These are phyloP conservation scores for Monoplex corrugatus DNA, from an alignment of 2,888 invertebrate genomes.

Conservation along the genomic window DNA sequence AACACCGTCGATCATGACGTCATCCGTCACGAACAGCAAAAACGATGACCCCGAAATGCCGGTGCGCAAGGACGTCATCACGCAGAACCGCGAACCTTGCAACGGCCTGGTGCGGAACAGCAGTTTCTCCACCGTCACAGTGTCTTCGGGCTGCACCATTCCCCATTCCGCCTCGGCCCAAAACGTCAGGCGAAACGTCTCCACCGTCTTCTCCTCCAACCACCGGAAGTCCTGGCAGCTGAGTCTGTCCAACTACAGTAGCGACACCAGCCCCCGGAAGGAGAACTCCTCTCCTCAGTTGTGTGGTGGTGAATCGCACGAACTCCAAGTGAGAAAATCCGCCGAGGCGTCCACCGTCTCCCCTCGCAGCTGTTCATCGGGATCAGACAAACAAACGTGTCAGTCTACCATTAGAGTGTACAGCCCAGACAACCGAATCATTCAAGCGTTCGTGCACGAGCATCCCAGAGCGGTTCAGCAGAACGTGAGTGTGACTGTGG, in stretches of 20 bases:
- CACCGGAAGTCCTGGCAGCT: constrained; percentile 32
- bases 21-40: background rate
- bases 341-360: background rate
- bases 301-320: background rate
- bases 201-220: constrained; percentile 45
- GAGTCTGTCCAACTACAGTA: constrained; percentile 47
- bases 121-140: constrained; percentile 7
- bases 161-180: background rate
- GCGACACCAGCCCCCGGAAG: background rate
- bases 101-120: constrained; percentile 3
- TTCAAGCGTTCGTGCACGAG: background rate
- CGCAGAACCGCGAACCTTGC: background rate
- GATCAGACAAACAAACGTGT: background rate
- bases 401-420: background rate
- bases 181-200: constrained; percentile 25
- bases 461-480: background rate
- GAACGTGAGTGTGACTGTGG: background rate
- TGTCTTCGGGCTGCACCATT: background rate
- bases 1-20: background rate
- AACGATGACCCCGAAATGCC: background rate
- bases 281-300: background rate
- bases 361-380: background rate
- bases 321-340: background rate
- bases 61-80: background rate
- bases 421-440: background rate